Evolutionary conservation across 2,113 vertebrate species (phyloP), one percentile per base, ranked within the genome.

Genomic region (Leuciscus idus): DNA sequence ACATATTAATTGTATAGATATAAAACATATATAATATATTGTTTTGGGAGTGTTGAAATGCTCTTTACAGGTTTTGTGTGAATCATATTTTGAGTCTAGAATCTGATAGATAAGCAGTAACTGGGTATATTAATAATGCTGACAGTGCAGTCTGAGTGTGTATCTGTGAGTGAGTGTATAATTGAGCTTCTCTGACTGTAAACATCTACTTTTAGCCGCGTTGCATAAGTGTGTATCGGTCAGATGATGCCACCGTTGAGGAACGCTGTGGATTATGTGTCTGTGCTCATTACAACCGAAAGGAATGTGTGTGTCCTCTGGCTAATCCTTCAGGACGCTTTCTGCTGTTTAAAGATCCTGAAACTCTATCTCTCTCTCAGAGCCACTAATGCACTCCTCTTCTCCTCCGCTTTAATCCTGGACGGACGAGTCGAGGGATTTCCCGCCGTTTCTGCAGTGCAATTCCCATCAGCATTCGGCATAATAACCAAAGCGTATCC

Each of bases 281-380:
- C 89, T 91, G 85, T 81, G 23, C 87, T 88, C 39, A 80, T 89
- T 90, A 68, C 88, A 83, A 84, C 57, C 82, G 46, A 64, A 46
- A 76, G 87, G 88, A 90, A 91, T 91, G 84, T 73, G 86, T 91
- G 84, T 78, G 86, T 76, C 85, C 50, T 90, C 87, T 88, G 84
- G 82, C 48, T 81, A 46, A 77, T 43, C 72, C 81, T 17, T 64
- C 55, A 75, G 30, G 6, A 76, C 2, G 43, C 55, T 23, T 74
- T 17, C 15, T 70, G 61, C 59, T 28, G 52, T 64, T 80, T 21
- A 64, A 61, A 57, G 57, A 70, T 70, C 30, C n/a, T 75, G 83
- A 57, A 84, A 68, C 79, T 46, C 46, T 39, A 30, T 87, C 57
- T 21, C 55, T 46, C 66, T 81, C 55, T 66, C 72, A 26, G 46